Conservation (phyloP, 2,113 vertebrate species). For the Ciconia stormi region DNA sequence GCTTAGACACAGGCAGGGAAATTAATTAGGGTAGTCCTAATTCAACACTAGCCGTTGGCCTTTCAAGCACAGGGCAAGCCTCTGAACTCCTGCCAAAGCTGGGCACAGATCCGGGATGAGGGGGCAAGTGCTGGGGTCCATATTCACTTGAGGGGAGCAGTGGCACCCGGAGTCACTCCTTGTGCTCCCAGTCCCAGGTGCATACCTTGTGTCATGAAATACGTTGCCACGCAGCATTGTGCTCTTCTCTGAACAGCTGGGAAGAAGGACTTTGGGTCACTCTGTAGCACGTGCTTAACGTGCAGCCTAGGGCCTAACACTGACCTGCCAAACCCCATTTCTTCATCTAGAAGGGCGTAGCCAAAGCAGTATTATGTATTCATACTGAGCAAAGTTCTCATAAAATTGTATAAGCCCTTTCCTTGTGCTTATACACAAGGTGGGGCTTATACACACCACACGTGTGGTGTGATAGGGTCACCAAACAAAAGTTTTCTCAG, state of each 20-base stretch:
- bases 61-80: neutral
- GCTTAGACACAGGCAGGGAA: neutral
- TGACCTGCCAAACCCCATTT: neutral
- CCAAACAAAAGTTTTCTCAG: neutral
- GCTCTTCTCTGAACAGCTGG: neutral
- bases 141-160: neutral
- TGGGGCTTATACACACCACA: no score
- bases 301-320: neutral
- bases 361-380: neutral
- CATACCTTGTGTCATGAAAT: neutral
- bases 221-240: neutral
- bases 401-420: neutral
- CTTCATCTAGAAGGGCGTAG: neutral
- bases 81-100: neutral
- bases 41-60: neutral
- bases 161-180: neutral
- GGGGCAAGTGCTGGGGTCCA: neutral
- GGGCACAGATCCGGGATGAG: accelerated
- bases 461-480: neutral
- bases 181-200: no score
- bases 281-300: accelerated
- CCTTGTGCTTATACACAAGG: neutral
- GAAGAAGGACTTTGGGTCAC: neutral
- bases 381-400: neutral
- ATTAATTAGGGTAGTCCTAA: neutral